Percentiles rank a stretch among this genome's conserved stretches.
phyloP scores from a whole-genome alignment of 2,797 vertebrate species.

The Coluber constrictor region DNA sequence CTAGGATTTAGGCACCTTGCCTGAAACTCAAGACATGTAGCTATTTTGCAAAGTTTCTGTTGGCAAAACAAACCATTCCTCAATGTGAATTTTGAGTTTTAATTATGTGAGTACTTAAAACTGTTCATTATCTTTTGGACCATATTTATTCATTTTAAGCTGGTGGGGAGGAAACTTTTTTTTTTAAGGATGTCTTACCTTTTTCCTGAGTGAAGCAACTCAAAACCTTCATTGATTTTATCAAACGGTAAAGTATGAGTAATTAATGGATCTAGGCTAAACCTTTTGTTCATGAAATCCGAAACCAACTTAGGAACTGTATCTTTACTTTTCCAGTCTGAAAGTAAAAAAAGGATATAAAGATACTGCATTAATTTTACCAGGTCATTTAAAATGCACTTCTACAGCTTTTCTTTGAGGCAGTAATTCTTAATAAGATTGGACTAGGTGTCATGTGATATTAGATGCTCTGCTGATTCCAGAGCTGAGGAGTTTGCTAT shows the following conservation, averaged over 20 bases:
- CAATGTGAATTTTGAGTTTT: not conserved
- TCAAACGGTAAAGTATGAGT: slow-evolving; percentile 79
- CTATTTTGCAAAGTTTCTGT: not conserved
- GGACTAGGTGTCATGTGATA: not conserved
- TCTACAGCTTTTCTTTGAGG: not conserved
- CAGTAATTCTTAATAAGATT: not conserved
- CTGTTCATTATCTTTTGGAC: not conserved
- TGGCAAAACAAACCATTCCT: not conserved
- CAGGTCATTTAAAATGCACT: not conserved
- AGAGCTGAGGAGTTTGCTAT: not conserved
- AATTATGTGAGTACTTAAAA: not conserved
- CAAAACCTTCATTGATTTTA: slow-evolving; percentile 81
- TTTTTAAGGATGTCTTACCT: slow-evolving; percentile 66
- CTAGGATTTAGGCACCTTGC: not conserved
- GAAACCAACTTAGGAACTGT: slow-evolving; percentile 76
- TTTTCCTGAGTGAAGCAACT: slow-evolving; percentile 78
- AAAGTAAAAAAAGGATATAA: not conserved
- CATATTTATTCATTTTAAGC: not conserved
- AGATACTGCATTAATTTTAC: not conserved
- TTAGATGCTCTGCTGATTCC: not conserved
- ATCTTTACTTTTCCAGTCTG: slow-evolving; percentile 74
- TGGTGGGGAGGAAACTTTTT: not conserved
- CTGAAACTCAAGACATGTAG: not conserved
- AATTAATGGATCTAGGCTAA: slow-evolving; percentile 84
- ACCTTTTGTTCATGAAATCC: slow-evolving; percentile 80